These are phyloP conservation scores for Tragopan temminckii DNA, from an alignment of 2,797 vertebrate genomes.

Conservation along the genomic window DNA sequence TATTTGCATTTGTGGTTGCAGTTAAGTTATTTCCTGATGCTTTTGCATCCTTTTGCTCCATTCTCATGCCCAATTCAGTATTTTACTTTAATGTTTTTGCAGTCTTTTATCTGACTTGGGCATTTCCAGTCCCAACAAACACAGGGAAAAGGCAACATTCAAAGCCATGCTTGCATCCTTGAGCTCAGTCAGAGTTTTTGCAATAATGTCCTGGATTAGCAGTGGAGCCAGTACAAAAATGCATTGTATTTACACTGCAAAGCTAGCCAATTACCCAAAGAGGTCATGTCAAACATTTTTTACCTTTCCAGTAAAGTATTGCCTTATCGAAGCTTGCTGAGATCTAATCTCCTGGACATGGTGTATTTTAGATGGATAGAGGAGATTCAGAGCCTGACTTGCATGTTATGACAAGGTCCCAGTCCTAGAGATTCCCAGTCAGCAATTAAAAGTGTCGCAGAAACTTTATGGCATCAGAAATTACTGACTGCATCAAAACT, in stretches of 20 bases:
- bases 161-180: not conserved
- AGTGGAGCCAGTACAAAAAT: not conserved
- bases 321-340: not conserved
- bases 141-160: not conserved
- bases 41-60: not conserved
- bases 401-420: not conserved
- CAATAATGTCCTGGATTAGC: not conserved
- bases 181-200: constrained; percentile 13
- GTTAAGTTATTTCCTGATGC: not conserved
- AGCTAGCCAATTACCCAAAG: not conserved
- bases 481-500: not conserved
- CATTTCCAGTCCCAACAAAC: not conserved
- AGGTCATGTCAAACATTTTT: not conserved
- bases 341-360: not conserved
- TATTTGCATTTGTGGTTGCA: not conserved
- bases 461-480: not conserved
- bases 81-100: not conserved
- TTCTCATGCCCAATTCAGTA: not conserved
- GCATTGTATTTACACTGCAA: not conserved
- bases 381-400: not conserved
- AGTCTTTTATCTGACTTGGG: not conserved
- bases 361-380: not conserved
- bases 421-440: not conserved
- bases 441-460: not conserved
- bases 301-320: not conserved